Percentiles rank a stretch among this genome's conserved stretches.
Conservation (phyloP, 2,797 vertebrate genomes). For the Orestias chungarensis region DNA sequence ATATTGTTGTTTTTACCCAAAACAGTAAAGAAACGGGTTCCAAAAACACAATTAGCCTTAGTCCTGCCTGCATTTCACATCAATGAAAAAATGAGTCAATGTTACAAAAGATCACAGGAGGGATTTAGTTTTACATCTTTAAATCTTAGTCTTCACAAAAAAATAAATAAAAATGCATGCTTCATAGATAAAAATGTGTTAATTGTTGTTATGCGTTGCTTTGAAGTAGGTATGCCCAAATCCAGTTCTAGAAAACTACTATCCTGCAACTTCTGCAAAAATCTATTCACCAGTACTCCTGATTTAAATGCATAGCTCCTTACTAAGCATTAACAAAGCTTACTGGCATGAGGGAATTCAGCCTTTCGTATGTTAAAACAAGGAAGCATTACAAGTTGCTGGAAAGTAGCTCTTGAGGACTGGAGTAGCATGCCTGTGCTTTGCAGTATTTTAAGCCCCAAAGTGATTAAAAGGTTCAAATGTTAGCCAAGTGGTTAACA, state of each 20-base stretch:
- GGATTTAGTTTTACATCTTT: constrained; percentile 8
- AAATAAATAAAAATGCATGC: no score
- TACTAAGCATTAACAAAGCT: neutral
- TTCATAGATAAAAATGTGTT: neutral
- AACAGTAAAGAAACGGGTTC: neutral
- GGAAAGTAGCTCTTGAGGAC: neutral
- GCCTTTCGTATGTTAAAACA: neutral
- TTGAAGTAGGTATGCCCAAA: neutral
- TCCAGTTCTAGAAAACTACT: neutral
- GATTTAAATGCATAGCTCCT: neutral
- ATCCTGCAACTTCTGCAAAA: neutral
- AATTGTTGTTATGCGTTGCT: neutral
- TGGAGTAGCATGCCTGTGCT: neutral
- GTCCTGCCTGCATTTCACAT: neutral
- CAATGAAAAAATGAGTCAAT: neutral
- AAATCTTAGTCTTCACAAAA: neutral
- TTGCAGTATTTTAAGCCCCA: constrained; percentile 22
- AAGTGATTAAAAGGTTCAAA: constrained; percentile 3
- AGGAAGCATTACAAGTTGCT: neutral
- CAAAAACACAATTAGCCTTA: neutral
- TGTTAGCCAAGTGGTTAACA: constrained; percentile 4
- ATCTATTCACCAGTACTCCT: neutral
- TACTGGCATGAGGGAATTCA: neutral
- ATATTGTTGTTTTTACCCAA: neutral
- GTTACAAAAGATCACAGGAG: neutral